Evolutionary conservation across 2,888 invertebrate genomes (phyloP).

Genomic region (Acronicta psi): DNA sequence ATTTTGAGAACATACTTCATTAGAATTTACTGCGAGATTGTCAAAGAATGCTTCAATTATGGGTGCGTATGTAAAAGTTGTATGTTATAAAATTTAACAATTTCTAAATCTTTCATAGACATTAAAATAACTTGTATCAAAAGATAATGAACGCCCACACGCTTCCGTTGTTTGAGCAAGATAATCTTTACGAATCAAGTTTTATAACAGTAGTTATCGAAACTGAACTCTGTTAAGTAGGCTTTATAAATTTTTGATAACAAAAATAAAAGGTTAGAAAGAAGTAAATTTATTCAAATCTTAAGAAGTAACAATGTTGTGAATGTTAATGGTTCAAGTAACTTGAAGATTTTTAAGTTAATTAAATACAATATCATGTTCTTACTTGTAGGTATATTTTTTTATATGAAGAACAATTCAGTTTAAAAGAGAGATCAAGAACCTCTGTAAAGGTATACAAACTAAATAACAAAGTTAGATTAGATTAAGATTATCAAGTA

Average conservation of each 20-base stretch:
- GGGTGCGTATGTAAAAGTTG: conserved; percentile 9
- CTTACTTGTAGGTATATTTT: no score
- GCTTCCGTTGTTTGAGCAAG: conserved; percentile 54
- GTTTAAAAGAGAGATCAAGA: conserved; percentile 43
- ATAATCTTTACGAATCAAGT: conserved; percentile 56
- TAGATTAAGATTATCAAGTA: conserved; percentile 39
- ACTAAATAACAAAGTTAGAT: conserved; percentile 40
- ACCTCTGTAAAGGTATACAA: conserved; percentile 39
- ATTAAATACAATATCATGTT: no score
- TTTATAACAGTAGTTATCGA: conserved; percentile 17
- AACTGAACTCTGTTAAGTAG: conserved; percentile 14
- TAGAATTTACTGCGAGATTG: conserved; percentile 7
- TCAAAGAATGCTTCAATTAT: conserved; percentile 6
- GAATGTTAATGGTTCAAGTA: no score
- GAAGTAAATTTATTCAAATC: not conserved
- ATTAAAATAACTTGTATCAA: conserved; percentile 23
- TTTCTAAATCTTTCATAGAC: conserved; percentile 20
- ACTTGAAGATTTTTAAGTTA: no score
- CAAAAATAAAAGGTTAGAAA: not conserved
- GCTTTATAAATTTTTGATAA: not conserved
- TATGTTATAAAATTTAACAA: conserved; percentile 3
- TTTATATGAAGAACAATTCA: conserved; percentile 23
- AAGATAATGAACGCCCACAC: conserved; percentile 32
- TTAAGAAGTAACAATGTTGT: no score
- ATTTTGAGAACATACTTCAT: conserved; percentile 38